Base-by-base conservation (phyloP, 2,888 invertebrate species). In the Amphipoea lucens region DNA sequence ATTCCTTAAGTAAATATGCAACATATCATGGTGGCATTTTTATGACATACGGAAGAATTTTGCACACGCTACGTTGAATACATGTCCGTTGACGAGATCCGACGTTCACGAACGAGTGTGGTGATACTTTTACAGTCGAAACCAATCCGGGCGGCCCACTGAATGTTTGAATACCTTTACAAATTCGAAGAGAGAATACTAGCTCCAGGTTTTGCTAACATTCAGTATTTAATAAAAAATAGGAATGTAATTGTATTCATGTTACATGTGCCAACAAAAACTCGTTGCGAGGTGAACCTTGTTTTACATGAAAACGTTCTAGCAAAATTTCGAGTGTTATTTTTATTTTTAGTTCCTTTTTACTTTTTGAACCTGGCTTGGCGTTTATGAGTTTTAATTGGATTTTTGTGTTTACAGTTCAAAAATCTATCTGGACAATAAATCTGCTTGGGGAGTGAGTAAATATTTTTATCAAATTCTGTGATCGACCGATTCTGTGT, bases 11-110 rank as follows among this genome's bases (percentile, higher is more conserved):
- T 72, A 85, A 81, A 81, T 75, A 73, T 63, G 51, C 69, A 66
- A n/a, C 45, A 78, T 75, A 3, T 77, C 67, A 74, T 66, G n/a
- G 29, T 82, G 82, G 75, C 76, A 76, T 83, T 51, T 83, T 85
- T 85, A 85, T 70, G 67, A 67, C 69, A 70, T 76, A 67, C 9
- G 29, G 60, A 74, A 48, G 72, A 84, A 77, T 83, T 84, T 86
- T 86, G 84, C 87, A 81, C 87, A 82, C 88, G 88, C 71, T 70
- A 78, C 87, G 48, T 63, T 70, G 45, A 74, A 67, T 75, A 74
- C 66, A 70, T 74, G 74, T 70, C 40, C 23, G 69, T 68, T 77
- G 65, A 78, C 72, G 80, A 70, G 62, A 63, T 2, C 36, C 23
- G 45, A 12, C 36, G 70, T 78, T 60, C 23, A 17, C 40, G 71